Evolutionary conservation across 1,140 invertebrate genomes (phyloP).

Genomic region (Ceratina australensis): DNA sequence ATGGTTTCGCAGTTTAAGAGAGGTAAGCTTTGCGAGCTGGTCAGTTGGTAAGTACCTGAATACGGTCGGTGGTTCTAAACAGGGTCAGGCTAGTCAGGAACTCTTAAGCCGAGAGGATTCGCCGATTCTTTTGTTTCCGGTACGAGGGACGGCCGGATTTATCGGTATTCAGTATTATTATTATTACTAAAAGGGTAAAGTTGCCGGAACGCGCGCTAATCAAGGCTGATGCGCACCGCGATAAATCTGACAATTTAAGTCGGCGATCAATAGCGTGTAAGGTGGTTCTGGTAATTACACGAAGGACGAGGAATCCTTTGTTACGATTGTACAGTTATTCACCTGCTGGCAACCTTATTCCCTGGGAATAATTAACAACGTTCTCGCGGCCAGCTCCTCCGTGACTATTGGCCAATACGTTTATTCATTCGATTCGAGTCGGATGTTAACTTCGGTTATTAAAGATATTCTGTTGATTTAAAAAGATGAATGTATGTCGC

Average conservation of each 20-base stretch:
- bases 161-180: no score
- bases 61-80: neutral
- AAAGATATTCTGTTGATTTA: neutral
- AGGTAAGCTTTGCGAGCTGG: neutral
- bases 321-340: neutral
- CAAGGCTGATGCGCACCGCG: neutral
- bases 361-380: neutral
- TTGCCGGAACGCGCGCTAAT: conserved; percentile 2
- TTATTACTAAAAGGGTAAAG: neutral
- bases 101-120: neutral
- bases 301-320: neutral
- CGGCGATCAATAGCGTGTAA: conserved; percentile 1
- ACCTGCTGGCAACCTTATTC: neutral
- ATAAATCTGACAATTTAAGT: neutral
- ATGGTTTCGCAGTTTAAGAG: neutral
- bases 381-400: neutral
- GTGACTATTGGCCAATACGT: no score
- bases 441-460: neutral
- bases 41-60: neutral
- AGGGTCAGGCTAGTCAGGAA: neutral
- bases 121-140: neutral
- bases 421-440: no score
- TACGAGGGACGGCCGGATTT: no score
- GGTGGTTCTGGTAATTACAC: neutral
- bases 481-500: no score